Conservation (phyloP, 2,888 invertebrate species). For the Eudasyphora cyanicolor region DNA sequence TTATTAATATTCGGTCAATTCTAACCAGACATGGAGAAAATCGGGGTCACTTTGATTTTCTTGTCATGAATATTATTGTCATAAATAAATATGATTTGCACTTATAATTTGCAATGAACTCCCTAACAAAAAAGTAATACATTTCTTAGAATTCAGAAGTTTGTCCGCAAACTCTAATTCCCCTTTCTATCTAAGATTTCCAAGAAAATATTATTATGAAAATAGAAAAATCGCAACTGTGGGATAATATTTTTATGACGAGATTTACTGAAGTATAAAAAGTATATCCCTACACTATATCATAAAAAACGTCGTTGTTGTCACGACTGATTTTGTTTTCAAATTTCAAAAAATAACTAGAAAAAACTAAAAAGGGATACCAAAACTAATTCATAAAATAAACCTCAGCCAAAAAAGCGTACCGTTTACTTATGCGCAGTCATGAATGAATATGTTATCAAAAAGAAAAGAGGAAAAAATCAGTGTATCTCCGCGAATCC, state of each 20-base stretch:
- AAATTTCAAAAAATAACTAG: not conserved
- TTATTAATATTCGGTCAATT: too few species aligned
- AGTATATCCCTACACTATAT: not conserved
- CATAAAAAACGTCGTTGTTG: not conserved
- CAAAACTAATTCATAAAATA: not conserved
- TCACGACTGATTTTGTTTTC: not conserved
- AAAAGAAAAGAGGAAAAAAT: not conserved
- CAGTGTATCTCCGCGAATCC: not conserved
- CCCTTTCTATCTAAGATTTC: too few species aligned
- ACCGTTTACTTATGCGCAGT: slow-evolving; percentile 10
- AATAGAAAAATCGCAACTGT: not conserved
- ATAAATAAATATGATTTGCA: too few species aligned
- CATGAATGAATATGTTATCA: not conserved
- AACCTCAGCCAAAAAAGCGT: not conserved
- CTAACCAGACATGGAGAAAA: too few species aligned
- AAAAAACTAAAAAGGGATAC: not conserved
- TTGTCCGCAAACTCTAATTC: too few species aligned
- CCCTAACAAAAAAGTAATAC: too few species aligned
- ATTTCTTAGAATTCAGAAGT: too few species aligned
- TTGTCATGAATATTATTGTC: too few species aligned
- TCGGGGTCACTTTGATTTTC: too few species aligned
- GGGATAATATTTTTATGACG: not conserved
- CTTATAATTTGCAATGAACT: too few species aligned
- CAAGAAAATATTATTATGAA: too few species aligned
- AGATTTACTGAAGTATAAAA: not conserved